Conservation (phyloP, 2,113 vertebrate genomes). For the Reinhardtius hippoglossoides region DNA sequence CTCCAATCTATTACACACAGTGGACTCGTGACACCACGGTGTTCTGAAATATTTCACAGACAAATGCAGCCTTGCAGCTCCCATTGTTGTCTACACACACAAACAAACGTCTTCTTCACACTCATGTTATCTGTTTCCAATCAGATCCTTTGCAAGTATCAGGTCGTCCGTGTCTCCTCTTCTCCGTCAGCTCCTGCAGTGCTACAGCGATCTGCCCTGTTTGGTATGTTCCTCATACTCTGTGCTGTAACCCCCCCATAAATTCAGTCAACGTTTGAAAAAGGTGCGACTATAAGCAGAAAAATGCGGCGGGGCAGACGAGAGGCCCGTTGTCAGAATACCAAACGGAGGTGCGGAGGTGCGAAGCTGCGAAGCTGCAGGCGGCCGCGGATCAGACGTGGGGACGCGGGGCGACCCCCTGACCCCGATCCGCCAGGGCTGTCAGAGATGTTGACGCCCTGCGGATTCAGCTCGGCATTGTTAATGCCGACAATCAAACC, state of each 20-base stretch:
- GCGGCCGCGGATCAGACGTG: slow-evolving; percentile 17
- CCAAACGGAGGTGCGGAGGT: slow-evolving; percentile 8
- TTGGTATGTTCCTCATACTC: slow-evolving; percentile 10
- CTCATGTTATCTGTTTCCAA: slow-evolving; percentile 5
- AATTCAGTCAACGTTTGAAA: slow-evolving; percentile 31
- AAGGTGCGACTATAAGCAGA: slow-evolving; percentile 34
- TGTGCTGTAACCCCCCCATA: slow-evolving; percentile 4
- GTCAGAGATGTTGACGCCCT: slow-evolving; percentile 47
- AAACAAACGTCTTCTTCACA: background rate
- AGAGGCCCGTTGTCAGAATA: slow-evolving; percentile 28
- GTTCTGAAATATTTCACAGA: slow-evolving; percentile 6
- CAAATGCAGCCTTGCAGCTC: background rate
- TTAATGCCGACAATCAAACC: slow-evolving; percentile 31
- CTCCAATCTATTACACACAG: slow-evolving; percentile 5
- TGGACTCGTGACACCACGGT: slow-evolving; percentile 1
- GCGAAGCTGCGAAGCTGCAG: slow-evolving; percentile 24
- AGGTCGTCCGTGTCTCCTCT: background rate
- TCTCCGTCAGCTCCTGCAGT: slow-evolving; percentile 44
- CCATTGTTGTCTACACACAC: slow-evolving; percentile 19
- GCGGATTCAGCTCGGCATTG: slow-evolving; percentile 38
- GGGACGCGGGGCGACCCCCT: slow-evolving; percentile 39
- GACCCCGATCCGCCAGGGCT: slow-evolving; percentile 43
- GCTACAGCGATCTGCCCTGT: slow-evolving; percentile 41
- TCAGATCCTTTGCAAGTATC: slow-evolving; percentile 15
- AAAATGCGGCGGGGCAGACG: background rate